Base-by-base conservation (phyloP, 2,797 vertebrate species). In the Dallia pectoralis region DNA sequence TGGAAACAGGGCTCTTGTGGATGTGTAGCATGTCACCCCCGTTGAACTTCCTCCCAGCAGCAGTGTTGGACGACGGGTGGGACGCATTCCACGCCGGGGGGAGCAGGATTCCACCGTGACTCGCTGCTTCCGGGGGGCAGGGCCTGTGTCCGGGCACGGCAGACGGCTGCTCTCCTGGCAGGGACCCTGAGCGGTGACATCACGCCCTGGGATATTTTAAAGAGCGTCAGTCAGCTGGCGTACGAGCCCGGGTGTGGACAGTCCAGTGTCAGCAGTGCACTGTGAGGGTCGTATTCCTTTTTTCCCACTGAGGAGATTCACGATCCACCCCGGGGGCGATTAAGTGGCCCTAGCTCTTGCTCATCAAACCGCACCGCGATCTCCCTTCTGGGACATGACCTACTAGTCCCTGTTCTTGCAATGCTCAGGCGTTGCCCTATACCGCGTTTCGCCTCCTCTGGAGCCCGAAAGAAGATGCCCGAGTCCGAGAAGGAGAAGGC, bases 111-210 rank as follows among this genome's bases (percentile, higher is more conserved):
- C 84, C 84, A 82, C 77, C 59, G 80, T 70, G 83, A 78, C 79
- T 75, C n/a, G 76, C 78, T 80, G 75, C 79, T 81, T 67, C n/a
- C 29, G 12, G 33, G 53, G 69, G 8, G 64, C 11, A 74, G 82
- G 83, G 84, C 87, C 84, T 87, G 84, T 86, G 83, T 81, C 81
- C 47, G 74, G 79, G 79, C 82, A 79, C 87, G 88, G 92, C 96
- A 95, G 96, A 95, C 96, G 95, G 96, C 95, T 95, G 93, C 91
- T 87, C 67, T 90, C 93, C 87, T 94, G 94, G 93, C 95, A 93
- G 90, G 66, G 79, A 88, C 86, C 86, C 86, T 88, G 92, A 93
- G 90, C 91, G 85, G 94, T 95, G 95, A 95, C 93, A 93, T 93
- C 90, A 92, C 88, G 86, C 88, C 92, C 88, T 87, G 93, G 91